A percentile compares a stretch with the other conserved stretches of the same genome.
Evolutionary conservation across 2,113 vertebrate genomes (phyloP).

Genomic region (Pogona vitticeps): DNA sequence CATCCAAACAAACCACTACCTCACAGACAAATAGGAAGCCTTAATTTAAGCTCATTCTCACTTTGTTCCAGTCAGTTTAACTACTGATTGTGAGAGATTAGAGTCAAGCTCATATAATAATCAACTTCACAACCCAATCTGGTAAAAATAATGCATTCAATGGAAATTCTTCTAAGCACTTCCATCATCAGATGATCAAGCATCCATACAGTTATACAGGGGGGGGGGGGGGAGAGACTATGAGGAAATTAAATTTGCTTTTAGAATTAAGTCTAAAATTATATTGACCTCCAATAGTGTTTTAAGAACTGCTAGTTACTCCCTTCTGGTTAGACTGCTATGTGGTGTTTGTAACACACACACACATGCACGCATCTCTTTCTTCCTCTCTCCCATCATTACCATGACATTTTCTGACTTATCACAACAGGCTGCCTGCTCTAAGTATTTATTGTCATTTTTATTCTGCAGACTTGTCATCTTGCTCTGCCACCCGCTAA

Average conservation of each 20-base stretch:
- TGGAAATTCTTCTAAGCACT: conserved; percentile 26
- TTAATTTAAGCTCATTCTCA: neutral
- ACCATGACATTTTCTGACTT: conserved; percentile 20
- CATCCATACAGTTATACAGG: conserved; percentile 15
- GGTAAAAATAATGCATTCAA: conserved; percentile 13
- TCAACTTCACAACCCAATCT: neutral
- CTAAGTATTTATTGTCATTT: conserved; percentile 9
- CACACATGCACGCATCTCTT: neutral
- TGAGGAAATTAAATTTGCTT: conserved; percentile 42
- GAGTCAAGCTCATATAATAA: neutral
- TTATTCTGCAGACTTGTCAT: conserved; percentile 37
- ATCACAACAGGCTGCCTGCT: neutral
- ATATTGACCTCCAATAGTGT: conserved; percentile 32
- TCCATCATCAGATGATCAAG: conserved; percentile 47
- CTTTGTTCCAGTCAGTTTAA: neutral
- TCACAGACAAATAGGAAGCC: neutral
- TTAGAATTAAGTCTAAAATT: conserved; percentile 51
- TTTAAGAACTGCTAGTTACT: conserved; percentile 39
- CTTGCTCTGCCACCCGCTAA: conserved; percentile 23
- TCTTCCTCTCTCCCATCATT: neutral
- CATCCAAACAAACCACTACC: neutral
- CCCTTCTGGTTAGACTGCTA: neutral
- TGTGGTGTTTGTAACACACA: neutral
- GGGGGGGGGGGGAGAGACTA: neutral
- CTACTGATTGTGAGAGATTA: neutral